Evolutionary conservation across 2,888 invertebrate genomes (phyloP).

Genomic region (Itoplectis maculator): DNA sequence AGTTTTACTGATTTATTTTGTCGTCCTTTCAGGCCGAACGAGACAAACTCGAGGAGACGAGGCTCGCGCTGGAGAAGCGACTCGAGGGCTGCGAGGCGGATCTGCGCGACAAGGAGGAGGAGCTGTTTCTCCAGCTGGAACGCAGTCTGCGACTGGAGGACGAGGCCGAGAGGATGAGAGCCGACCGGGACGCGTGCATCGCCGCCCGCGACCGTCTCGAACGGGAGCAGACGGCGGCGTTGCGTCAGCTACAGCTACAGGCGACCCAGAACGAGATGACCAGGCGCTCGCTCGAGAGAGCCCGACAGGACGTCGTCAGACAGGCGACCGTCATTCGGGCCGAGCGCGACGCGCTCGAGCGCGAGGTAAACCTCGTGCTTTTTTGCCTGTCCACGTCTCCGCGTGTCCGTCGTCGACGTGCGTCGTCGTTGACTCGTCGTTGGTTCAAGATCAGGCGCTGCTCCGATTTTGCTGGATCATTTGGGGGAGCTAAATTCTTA

Average conservation of each 20-base stretch:
- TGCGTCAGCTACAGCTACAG: slow-evolving; percentile 86
- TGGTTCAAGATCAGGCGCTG: too few relatives aligned
- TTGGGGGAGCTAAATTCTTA: too few relatives aligned
- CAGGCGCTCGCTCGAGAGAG: slow-evolving; percentile 86
- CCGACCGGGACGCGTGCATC: slow-evolving; percentile 78
- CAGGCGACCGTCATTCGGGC: slow-evolving; percentile 87
- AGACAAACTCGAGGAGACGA: slow-evolving; percentile 86
- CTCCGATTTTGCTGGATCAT: too few relatives aligned
- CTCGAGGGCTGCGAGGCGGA: slow-evolving; percentile 86
- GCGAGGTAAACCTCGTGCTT: slow-evolving; percentile 84
- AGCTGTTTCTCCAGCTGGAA: slow-evolving; percentile 87
- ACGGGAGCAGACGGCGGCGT: slow-evolving; percentile 77
- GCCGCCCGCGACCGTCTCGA: slow-evolving; percentile 79
- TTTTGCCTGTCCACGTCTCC: too few relatives aligned
- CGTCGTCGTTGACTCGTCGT: too few relatives aligned
- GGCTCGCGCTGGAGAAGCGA: slow-evolving; percentile 85
- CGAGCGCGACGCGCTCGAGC: slow-evolving; percentile 86
- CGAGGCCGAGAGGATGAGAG: slow-evolving; percentile 79
- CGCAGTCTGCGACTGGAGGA: slow-evolving; percentile 87
- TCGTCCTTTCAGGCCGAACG: slow-evolving; percentile 85
- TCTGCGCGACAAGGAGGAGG: slow-evolving; percentile 87
- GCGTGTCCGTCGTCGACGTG: too few relatives aligned
- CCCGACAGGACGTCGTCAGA: slow-evolving; percentile 87
- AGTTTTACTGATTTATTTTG: neutral
- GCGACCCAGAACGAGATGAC: slow-evolving; percentile 87